Evolutionary conservation across 1,140 invertebrate genomes (phyloP).

Genomic region (Micrasema longulum): DNA sequence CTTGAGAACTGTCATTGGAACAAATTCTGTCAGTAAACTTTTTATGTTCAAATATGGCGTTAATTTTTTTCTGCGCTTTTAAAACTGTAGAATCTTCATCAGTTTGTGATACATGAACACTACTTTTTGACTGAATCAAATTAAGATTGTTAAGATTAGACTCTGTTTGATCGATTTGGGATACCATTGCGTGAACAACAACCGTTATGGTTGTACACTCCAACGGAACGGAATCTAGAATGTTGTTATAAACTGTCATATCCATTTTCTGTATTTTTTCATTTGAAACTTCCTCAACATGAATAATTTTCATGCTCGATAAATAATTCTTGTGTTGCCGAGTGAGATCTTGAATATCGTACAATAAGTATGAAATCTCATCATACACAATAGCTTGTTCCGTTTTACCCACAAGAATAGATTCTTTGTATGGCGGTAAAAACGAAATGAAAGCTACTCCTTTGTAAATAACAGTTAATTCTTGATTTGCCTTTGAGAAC

Average conservation of each 20-base stretch:
- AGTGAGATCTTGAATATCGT: slow-evolving; percentile 68
- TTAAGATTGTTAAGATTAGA: neutral
- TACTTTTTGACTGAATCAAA: neutral
- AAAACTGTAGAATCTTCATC: neutral
- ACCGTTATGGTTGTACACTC: slow-evolving; percentile 63
- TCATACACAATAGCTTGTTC: slow-evolving; percentile 65
- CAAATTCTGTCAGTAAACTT: slow-evolving; percentile 31
- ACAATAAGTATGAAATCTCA: slow-evolving; percentile 65
- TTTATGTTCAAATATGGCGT: slow-evolving; percentile 19
- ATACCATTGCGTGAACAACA: slow-evolving; percentile 64
- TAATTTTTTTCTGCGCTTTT: slow-evolving; percentile 15
- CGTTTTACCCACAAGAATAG: slow-evolving; percentile 56
- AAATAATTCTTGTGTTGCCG: slow-evolving; percentile 66
- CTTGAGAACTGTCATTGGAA: no score
- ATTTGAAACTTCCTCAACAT: slow-evolving; percentile 54
- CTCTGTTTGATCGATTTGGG: slow-evolving; percentile 32
- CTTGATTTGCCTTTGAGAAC: slow-evolving; percentile 55
- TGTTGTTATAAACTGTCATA: slow-evolving; percentile 57
- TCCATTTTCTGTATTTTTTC: slow-evolving; percentile 38
- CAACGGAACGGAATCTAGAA: slow-evolving; percentile 60
- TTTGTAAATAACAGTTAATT: slow-evolving; percentile 58
- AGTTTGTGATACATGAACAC: neutral
- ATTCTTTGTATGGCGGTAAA: slow-evolving; percentile 60
- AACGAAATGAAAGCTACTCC: slow-evolving; percentile 65
- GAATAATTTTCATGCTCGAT: slow-evolving; percentile 63